These are phyloP conservation scores for Cataglyphis livida DNA, from an alignment of 2,888 invertebrate genomes.

Conservation along the genomic window DNA sequence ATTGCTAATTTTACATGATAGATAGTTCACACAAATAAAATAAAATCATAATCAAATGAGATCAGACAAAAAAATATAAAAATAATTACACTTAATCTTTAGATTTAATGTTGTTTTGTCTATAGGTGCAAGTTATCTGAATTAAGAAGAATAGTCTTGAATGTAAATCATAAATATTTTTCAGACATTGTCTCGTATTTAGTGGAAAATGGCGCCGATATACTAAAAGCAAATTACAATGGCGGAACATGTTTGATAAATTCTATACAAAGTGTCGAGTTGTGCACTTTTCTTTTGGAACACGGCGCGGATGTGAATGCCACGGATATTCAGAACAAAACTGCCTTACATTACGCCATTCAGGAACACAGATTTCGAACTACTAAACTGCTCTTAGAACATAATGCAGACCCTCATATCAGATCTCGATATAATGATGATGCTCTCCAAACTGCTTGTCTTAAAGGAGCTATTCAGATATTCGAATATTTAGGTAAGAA, in stretches of 20 bases:
- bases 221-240: conserved; percentile 94
- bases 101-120: background rate
- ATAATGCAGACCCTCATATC: conserved; percentile 92
- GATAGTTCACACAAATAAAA: too few relatives aligned
- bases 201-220: conserved; percentile 93
- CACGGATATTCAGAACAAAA: conserved; percentile 95
- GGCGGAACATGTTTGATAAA: conserved; percentile 98
- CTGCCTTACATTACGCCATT: conserved; percentile 97
- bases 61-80: too few relatives aligned
- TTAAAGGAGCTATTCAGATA: conserved; percentile 91
- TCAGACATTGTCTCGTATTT: conserved; percentile 89
- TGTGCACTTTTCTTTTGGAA: conserved; percentile 92
- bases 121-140: background rate
- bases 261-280: conserved; percentile 93
- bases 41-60: too few relatives aligned
- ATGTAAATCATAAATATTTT: conserved; percentile 15
- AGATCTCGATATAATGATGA: conserved; percentile 94
- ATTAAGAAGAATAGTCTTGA: background rate
- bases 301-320: conserved; percentile 95
- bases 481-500: conserved; percentile 89
- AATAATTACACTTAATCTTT: background rate
- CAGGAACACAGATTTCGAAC: conserved; percentile 94
- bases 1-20: too few relatives aligned
- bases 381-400: conserved; percentile 91
- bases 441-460: conserved; percentile 94